Conservation (phyloP, 2,113 vertebrate species). For the Camelus bactrianus region DNA sequence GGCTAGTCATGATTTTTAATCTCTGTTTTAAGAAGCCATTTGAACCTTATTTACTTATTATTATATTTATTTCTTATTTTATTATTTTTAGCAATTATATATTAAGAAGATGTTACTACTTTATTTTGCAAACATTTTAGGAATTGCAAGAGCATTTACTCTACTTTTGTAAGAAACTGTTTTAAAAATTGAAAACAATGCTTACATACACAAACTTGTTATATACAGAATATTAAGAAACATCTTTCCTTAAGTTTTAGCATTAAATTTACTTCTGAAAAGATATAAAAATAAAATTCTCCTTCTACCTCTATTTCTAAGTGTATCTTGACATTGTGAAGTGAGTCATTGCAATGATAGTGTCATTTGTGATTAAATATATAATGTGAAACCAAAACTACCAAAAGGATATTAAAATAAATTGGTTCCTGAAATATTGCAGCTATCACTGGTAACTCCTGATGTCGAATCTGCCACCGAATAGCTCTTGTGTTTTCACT, state of each 20-base stretch:
- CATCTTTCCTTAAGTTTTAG: not conserved
- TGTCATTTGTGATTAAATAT: not conserved
- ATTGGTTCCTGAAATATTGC: not conserved
- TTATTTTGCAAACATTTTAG: not conserved
- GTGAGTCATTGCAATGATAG: not conserved
- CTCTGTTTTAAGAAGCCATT: not conserved
- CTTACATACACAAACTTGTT: not conserved
- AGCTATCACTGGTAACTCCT: not conserved
- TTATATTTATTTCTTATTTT: not conserved
- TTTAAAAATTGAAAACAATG: not conserved
- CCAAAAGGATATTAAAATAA: not conserved
- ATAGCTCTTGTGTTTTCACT: not conserved
- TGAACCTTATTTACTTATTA: slow-evolving; percentile 4
- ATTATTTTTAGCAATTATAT: not conserved
- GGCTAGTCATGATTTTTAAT: not conserved
- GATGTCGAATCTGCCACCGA: not conserved
- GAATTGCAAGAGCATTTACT: not conserved
- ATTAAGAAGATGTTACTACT: not conserved
- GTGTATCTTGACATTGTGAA: not conserved
- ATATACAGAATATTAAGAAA: not conserved
- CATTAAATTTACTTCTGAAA: not conserved
- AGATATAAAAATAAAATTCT: not conserved
- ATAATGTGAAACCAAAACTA: not conserved
- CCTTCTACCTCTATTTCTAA: not conserved
- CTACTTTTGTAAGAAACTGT: not conserved